Conservation (phyloP, 2,888 invertebrate species). For the Drosophila kambysellisi region DNA sequence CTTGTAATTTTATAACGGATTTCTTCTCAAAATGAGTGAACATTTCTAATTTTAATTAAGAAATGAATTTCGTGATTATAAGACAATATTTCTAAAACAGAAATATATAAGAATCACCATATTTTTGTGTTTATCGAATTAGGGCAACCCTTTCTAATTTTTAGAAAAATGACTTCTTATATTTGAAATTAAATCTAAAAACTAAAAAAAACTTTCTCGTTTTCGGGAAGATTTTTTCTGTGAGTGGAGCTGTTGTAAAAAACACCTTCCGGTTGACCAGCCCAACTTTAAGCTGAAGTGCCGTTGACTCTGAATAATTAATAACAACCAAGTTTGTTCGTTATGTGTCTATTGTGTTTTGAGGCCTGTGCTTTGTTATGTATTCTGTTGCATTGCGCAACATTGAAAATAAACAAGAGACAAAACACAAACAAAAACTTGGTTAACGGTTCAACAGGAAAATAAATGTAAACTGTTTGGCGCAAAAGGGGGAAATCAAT, state of each 20-base stretch:
- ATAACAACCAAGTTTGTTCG: slow-evolving; percentile 59
- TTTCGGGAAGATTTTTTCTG: neutral
- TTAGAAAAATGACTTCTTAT: neutral
- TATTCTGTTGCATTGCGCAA: slow-evolving; percentile 76
- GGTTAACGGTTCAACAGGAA: slow-evolving; percentile 43
- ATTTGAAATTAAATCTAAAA: neutral
- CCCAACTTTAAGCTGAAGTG: slow-evolving; percentile 45
- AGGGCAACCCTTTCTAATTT: neutral
- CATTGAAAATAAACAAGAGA: slow-evolving; percentile 3
- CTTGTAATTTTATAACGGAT: too few relatives aligned
- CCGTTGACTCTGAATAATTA: slow-evolving; percentile 73
- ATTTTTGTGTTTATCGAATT: neutral
- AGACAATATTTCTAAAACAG: too few relatives aligned
- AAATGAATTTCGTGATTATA: too few relatives aligned
- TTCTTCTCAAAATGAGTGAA: too few relatives aligned
- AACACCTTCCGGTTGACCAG: slow-evolving; percentile 64
- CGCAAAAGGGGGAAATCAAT: slow-evolving; percentile 33
- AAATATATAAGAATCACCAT: too few relatives aligned
- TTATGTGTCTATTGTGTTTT: slow-evolving; percentile 63
- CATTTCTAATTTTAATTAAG: too few relatives aligned
- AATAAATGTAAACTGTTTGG: slow-evolving; percentile 25
- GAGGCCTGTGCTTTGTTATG: slow-evolving; percentile 56
- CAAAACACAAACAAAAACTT: slow-evolving; percentile 35
- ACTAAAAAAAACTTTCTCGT: neutral
- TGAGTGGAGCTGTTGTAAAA: neutral